Evolutionary conservation across 35 echinoderm and acorn worm species (phyloP), one percentile per base, ranked within the genome.

Genomic region (Stichopus chloronotus): DNA sequence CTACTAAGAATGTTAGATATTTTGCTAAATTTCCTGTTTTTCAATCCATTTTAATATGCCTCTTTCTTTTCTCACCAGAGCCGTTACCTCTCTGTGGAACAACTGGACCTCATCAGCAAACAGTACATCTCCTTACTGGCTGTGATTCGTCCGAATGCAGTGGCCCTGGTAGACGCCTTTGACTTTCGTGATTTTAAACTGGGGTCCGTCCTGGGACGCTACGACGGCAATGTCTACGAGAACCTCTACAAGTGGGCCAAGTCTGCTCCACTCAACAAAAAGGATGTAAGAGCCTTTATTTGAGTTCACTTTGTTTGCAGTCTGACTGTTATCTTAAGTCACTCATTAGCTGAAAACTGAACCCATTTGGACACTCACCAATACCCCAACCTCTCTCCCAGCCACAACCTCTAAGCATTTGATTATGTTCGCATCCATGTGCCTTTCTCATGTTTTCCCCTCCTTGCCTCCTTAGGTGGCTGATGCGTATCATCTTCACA

Each of bases 191-290:
- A 98, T 61, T 25, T 84, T 5, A 83, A 94, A 52, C 76, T 98
- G 83, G 72, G 65, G 19, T 98, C 96, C 71, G 92, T 95, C 23
- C 71, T 98, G 72, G 96, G 96, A 53, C 81, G 96, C 7, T 98
- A 98, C 58, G 96, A 98, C 87, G 96, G 96, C 72, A 98, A 98
- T 58, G 96, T 98, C 19, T 98, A 98, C 56, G 96, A 98, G 79
- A 94, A 94, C 57, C 65, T 96, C 55, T 98, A 98, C 93, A 92
- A 98, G 86, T 98, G 96, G 96, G 96, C 96, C 57, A 98, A 98
- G 83, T 83, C 74, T 21, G 84, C 93, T 7, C 96, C 96, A 4
- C 91, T 98, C 19, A 98, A 98, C 83, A 77, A 94, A 78, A 94
- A 95, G 87, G 96, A 98, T 92, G 96, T 98, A 87, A 93, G 87